Conservation (phyloP, 2,113 vertebrate genomes). For the Theristicus caerulescens region DNA sequence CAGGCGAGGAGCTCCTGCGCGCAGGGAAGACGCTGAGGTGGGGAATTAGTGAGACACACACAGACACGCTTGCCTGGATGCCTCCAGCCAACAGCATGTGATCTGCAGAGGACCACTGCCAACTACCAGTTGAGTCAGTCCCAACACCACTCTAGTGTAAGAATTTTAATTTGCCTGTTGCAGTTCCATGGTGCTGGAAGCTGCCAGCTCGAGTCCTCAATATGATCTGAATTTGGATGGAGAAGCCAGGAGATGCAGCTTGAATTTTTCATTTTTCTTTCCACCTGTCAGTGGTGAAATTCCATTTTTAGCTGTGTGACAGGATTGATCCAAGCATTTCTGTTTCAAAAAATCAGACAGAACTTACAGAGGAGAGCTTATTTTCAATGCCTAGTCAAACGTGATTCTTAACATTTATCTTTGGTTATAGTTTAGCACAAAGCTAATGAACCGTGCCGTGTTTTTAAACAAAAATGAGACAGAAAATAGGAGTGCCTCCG, state of each 20-base stretch:
- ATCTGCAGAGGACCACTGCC: background rate
- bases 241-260: background rate
- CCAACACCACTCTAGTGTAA: background rate
- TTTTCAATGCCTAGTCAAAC: background rate
- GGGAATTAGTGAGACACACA: background rate
- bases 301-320: background rate
- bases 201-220: background rate
- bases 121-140: background rate
- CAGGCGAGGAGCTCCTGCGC: accelerated
- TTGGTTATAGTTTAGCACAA: background rate
- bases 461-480: background rate
- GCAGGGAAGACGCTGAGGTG: accelerated
- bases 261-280: background rate
- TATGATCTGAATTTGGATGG: background rate
- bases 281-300: background rate
- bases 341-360: background rate
- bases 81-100: background rate
- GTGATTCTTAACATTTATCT: background rate
- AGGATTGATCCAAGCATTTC: background rate
- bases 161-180: background rate
- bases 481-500: background rate
- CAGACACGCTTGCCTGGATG: background rate
- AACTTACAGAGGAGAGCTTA: background rate
- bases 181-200: background rate
- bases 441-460: background rate